A percentile compares a stretch with the other conserved stretches of the same genome.
phyloP scores from a whole-genome alignment of 2,113 vertebrate species.

The Morone saxatilis region DNA sequence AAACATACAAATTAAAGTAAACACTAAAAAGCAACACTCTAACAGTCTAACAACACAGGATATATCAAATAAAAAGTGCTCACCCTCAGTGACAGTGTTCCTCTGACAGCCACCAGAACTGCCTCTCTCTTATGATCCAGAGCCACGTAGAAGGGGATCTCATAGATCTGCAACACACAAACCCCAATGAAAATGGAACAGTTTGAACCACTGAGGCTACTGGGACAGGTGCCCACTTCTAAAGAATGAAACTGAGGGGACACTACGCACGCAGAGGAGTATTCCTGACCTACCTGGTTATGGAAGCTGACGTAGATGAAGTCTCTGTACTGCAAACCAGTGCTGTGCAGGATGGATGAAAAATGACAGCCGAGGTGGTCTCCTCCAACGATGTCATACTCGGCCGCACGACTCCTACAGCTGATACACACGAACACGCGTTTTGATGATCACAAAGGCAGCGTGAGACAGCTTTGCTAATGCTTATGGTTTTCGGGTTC shows the following conservation, averaged over 20 bases:
- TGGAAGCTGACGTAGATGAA: slow-evolving; percentile 97
- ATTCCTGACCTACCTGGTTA: slow-evolving; percentile 87
- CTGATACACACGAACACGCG: slow-evolving; percentile 71
- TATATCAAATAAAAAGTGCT: neutral
- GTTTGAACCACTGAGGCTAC: neutral
- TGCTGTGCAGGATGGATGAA: slow-evolving; percentile 91
- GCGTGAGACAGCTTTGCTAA: neutral
- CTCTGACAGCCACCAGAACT: slow-evolving; percentile 93
- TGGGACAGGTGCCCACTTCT: neutral
- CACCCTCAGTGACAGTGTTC: slow-evolving; percentile 96
- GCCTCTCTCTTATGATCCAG: slow-evolving; percentile 95
- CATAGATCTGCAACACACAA: slow-evolving; percentile 89
- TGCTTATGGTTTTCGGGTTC: too few species aligned
- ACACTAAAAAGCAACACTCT: too few species aligned
- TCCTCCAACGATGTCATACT: slow-evolving; percentile 89
- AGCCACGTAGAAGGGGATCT: slow-evolving; percentile 96
- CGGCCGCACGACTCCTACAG: slow-evolving; percentile 82
- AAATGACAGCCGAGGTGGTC: slow-evolving; percentile 92
- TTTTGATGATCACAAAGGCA: neutral
- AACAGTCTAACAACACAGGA: neutral
- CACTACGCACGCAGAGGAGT: neutral
- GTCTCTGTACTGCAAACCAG: slow-evolving; percentile 94
- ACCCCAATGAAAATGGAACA: neutral
- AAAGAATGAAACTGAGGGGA: neutral
- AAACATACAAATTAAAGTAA: neutral